phyloP scores from a whole-genome alignment of 2,113 vertebrate genomes.

The Ceratotherium simum region DNA sequence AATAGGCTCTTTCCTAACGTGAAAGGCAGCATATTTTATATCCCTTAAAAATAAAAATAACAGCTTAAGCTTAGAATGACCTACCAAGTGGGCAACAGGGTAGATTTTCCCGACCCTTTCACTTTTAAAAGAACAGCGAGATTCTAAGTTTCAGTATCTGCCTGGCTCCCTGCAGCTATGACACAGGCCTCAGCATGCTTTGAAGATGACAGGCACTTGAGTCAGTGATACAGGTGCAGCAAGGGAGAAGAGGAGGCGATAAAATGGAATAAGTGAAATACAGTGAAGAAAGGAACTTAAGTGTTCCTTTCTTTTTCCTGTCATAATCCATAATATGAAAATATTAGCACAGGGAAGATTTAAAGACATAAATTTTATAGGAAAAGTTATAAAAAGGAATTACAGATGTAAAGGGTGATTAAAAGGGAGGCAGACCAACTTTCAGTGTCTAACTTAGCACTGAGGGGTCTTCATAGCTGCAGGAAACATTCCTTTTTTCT shows the following conservation, averaged over 20 bases:
- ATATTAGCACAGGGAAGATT: background rate
- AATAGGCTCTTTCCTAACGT: background rate
- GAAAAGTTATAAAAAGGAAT: constrained; percentile 36
- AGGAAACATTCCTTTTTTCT: constrained; percentile 30
- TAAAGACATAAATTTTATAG: background rate
- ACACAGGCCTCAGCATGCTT: background rate
- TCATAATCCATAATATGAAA: constrained; percentile 9
- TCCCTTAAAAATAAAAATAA: constrained; percentile 51
- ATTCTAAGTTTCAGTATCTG: background rate
- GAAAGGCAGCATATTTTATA: constrained; percentile 37
- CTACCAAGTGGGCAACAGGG: background rate
- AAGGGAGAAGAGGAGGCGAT: background rate
- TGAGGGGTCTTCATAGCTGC: background rate
- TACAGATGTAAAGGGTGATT: background rate
- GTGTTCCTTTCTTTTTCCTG: background rate
- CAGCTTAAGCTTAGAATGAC: constrained; percentile 1
- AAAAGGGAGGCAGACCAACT: background rate
- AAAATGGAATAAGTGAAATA: background rate
- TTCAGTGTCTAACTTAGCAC: background rate
- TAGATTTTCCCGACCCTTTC: background rate
- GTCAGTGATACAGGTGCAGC: background rate
- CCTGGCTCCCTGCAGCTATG: background rate
- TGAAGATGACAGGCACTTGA: constrained; percentile 52
- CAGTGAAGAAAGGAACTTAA: background rate
- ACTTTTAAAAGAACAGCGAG: constrained; percentile 31